Conservation (phyloP, 1,140 invertebrate species). For the Tetragonula clypearis region DNA sequence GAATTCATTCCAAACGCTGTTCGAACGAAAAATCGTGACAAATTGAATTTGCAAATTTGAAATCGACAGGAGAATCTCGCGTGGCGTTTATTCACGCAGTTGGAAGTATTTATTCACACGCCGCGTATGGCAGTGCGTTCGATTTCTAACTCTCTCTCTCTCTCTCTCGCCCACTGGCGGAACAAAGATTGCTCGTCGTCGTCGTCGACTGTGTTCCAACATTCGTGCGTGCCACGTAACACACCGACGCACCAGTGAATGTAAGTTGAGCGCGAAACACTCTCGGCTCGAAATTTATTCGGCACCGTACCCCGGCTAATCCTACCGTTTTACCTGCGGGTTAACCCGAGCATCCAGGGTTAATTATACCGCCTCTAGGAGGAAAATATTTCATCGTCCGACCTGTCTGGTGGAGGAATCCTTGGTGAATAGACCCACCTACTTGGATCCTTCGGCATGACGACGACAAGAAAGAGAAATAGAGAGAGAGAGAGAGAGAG, state of each 20-base stretch:
- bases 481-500: no score
- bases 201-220: no score
- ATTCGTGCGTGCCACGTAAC: rapidly evolving
- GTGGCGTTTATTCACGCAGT: no score
- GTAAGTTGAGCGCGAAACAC: slow-evolving; percentile 26
- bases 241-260: not conserved
- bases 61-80: no score
- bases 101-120: no score
- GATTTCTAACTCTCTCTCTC: no score
- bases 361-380: slow-evolving; percentile 58
- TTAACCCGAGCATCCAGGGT: slow-evolving; percentile 61
- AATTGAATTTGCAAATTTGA: no score
- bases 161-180: no score
- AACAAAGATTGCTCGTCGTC: no score
- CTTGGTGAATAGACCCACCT: slow-evolving; percentile 45
- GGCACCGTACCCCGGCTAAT: not conserved
- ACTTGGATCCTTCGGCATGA: slow-evolving; percentile 35
- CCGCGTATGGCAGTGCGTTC: no score
- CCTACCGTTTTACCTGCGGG: slow-evolving; percentile 49
- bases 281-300: not conserved
- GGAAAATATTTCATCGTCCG: slow-evolving; percentile 57
- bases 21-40: not conserved
- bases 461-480: no score
- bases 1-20: not conserved
- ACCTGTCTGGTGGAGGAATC: slow-evolving; percentile 11